Evolutionary conservation across 2,888 invertebrate species (phyloP), one percentile per base, ranked within the genome.

Genomic region (Drosophila lutescens): DNA sequence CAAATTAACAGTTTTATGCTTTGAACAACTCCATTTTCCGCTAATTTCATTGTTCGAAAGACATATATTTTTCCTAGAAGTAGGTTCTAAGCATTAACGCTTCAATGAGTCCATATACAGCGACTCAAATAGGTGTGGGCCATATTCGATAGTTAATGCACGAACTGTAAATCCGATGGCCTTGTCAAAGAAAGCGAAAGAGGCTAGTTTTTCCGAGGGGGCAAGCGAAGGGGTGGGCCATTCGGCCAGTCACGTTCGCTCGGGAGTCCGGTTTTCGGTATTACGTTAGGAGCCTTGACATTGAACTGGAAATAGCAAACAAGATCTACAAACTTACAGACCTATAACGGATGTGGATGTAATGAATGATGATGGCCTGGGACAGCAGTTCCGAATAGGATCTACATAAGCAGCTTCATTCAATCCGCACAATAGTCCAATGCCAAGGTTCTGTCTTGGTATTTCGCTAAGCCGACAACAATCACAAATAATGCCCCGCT

Each of bases 171-270:
- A n/a, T 10, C 15, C 8, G 26, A 12, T 59, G 77, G 49, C 60
- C 60, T 61, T 61, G 62, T 41, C 68, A 63, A 77, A 74, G 77
- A 78, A 74, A 78, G 78, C 65, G 43, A 47, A 62, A 47, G 56
- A 55, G 41, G n/a, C 36, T 17, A 10, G 23, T 47, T 17, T 9
- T 32, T 30, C 30, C 4, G 15, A 8, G 49, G 20, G 15, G 34
- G 20, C 20, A 20, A 1, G 10, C 12, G 13, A 26, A 26, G 26
- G 26, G 26, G 26, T 6, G 6, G 26, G 6, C 9, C 1, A 8
- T 12, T 32, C n/a, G 17, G 23, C 53, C 41, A 56, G 75, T 75
- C 74, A 69, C 75, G 74, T 58, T 54, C 44, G 15, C 12, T 17
- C 47, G 47, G 15, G 15, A 13, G 47, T 59, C 49, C 20, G 51